Conservation (phyloP, 53 echinoderm and acorn worm genomes). For the Holothuria leucospilota region DNA sequence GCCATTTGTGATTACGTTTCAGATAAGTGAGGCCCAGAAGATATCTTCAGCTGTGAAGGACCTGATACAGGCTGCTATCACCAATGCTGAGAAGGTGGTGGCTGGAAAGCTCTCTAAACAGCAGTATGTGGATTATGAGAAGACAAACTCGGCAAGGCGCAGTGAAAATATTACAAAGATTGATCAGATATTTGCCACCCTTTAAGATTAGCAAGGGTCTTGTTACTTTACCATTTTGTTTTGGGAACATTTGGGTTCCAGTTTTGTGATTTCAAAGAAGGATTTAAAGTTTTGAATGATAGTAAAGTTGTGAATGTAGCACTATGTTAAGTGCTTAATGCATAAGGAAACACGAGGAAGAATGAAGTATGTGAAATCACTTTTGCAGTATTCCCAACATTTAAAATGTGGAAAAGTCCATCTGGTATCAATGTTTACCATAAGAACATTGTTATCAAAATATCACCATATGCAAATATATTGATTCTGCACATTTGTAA, state of each 20-base stretch:
- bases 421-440: too few species aligned
- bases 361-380: too few species aligned
- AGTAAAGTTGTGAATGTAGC: too few species aligned
- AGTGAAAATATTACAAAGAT: slow-evolving; percentile 72
- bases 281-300: too few species aligned
- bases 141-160: slow-evolving; percentile 83
- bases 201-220: slow-evolving; percentile 45
- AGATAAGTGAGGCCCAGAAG: slow-evolving; percentile 90
- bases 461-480: too few species aligned
- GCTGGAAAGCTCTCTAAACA: slow-evolving; percentile 81
- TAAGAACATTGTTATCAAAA: too few species aligned
- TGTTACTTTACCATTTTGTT: background rate
- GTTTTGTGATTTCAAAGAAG: slow-evolving; percentile 16
- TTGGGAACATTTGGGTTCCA: slow-evolving; percentile 15
- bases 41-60: slow-evolving; percentile 77
- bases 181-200: slow-evolving; percentile 67
- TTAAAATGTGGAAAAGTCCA: too few species aligned
- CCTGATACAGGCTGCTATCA: slow-evolving; percentile 72
- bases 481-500: too few species aligned
- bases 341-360: too few species aligned
- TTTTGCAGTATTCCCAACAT: too few species aligned
- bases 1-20: background rate
- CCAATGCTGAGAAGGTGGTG: slow-evolving; percentile 93
- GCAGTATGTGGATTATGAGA: slow-evolving; percentile 90
- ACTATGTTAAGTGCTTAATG: too few species aligned